These are phyloP conservation scores for Diabrotica undecimpunctata DNA, from an alignment of 1,140 invertebrate genomes.

Conservation along the genomic window DNA sequence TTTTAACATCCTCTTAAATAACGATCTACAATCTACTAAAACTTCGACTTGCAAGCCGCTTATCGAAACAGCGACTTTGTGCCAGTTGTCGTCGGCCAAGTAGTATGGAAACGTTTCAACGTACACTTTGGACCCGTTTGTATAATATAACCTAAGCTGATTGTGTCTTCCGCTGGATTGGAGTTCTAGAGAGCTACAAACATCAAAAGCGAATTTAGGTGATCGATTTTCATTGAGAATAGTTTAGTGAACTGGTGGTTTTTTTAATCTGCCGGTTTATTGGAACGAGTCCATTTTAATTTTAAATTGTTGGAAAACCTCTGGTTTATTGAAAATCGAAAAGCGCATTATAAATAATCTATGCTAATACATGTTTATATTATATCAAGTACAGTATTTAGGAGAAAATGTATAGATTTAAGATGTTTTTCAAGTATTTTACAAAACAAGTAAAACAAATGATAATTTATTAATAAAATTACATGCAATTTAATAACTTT, in stretches of 20 bases:
- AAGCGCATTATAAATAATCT: too few species aligned
- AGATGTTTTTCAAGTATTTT: too few species aligned
- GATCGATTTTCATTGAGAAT: not conserved
- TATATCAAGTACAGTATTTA: too few species aligned
- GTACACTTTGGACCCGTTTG: constrained; percentile 60
- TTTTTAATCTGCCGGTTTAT: too few species aligned
- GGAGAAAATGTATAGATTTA: too few species aligned
- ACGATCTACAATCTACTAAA: constrained; percentile 79
- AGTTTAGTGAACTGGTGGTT: constrained; percentile 23
- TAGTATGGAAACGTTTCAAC: constrained; percentile 83
- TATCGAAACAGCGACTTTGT: constrained; percentile 76
- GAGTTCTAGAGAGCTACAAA: constrained; percentile 72
- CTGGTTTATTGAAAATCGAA: too few species aligned
- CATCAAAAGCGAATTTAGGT: constrained; percentile 6
- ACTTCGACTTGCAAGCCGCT: constrained; percentile 78
- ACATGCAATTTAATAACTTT: too few species aligned
- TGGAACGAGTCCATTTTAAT: too few species aligned
- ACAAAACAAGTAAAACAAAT: too few species aligned
- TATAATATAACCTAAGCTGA: constrained; percentile 76
- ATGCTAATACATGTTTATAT: too few species aligned
- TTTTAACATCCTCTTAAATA: constrained; percentile 70
- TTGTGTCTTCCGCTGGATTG: constrained; percentile 84
- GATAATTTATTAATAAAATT: too few species aligned
- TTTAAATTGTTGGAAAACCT: too few species aligned
- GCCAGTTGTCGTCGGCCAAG: constrained; percentile 82